Evolutionary conservation across 2,888 invertebrate species (phyloP).

Genomic region (Protula sp.): DNA sequence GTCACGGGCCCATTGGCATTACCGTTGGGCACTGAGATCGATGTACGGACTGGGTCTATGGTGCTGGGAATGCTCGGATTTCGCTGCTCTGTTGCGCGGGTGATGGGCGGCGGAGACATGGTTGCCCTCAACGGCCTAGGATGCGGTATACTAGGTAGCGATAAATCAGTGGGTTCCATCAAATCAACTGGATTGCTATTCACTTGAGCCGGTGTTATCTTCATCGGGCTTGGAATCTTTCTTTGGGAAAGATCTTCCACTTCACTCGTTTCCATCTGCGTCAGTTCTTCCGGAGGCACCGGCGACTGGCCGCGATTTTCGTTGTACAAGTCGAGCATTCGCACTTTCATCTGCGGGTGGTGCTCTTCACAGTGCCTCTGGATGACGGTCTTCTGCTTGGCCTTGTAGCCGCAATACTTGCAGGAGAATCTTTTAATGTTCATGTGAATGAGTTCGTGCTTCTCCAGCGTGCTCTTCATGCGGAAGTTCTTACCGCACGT

Average conservation of each 20-base stretch:
- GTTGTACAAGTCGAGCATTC: not conserved
- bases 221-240: not conserved
- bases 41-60: not conserved
- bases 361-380: not conserved
- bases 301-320: not conserved
- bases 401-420: not conserved
- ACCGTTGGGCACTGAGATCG: not conserved
- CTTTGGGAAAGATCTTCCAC: not conserved
- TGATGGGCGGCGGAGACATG: not conserved
- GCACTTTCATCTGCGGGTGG: not conserved
- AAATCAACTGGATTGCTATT: not conserved
- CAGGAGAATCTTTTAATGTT: not conserved
- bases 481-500: not conserved
- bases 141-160: too few species aligned
- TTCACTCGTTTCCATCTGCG: not conserved
- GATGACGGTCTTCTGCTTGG: not conserved
- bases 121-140: not conserved
- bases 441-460: not conserved
- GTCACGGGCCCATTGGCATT: not conserved
- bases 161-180: not conserved
- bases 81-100: too few species aligned
- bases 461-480: not conserved
- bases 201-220: not conserved
- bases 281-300: not conserved
- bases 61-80: too few species aligned